phyloP scores from a whole-genome alignment of 2,888 invertebrate species.

The Sarcophaga carnaria region DNA sequence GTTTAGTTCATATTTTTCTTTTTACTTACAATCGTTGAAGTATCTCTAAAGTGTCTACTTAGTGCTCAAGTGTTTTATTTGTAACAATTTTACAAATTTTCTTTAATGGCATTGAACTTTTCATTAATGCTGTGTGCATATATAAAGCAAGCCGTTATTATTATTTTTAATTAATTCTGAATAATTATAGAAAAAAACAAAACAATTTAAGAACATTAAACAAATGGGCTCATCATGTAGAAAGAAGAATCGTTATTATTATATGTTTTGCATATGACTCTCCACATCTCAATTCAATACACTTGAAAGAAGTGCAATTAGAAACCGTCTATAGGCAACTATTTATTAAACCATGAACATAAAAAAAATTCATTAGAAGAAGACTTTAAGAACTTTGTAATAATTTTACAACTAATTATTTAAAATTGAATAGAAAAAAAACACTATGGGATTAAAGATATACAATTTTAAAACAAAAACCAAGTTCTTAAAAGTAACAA shows the following conservation, averaged over 20 bases:
- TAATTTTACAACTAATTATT: slow-evolving; percentile 40
- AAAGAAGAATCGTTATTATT: slow-evolving; percentile 36
- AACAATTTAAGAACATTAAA: slow-evolving; percentile 34
- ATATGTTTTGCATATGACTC: slow-evolving; percentile 61
- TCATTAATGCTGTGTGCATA: neutral
- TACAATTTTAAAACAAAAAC: neutral
- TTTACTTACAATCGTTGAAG: no score
- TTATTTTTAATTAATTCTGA: neutral
- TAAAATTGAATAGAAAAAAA: neutral
- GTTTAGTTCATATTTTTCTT: no score
- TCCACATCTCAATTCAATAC: neutral
- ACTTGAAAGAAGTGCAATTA: slow-evolving; percentile 15
- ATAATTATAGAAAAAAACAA: neutral
- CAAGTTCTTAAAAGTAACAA: no score
- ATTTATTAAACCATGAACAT: slow-evolving; percentile 41
- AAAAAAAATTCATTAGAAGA: slow-evolving; percentile 6
- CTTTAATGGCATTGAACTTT: slow-evolving; percentile 41
- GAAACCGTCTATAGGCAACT: slow-evolving; percentile 41
- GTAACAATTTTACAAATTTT: neutral
- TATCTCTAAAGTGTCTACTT: neutral
- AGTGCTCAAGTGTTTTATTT: neutral
- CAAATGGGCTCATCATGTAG: slow-evolving; percentile 5
- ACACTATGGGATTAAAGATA: no score
- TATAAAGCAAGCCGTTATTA: slow-evolving; percentile 27
- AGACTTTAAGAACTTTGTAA: slow-evolving; percentile 18